Percentiles rank a stretch among this genome's conserved stretches.
Evolutionary conservation across 2,888 invertebrate genomes (phyloP).

Genomic region (Fragum whitleyi): DNA sequence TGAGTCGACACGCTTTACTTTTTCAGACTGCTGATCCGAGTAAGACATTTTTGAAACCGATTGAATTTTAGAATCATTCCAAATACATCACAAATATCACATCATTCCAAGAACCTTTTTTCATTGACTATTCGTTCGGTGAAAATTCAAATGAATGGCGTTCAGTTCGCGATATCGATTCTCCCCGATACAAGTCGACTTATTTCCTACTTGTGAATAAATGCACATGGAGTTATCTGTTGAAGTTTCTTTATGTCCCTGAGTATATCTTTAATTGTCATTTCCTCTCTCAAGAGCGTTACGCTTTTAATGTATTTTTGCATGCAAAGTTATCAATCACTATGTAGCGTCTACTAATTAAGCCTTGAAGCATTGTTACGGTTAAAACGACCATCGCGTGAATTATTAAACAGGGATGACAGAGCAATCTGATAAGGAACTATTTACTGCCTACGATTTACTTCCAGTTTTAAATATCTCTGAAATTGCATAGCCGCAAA

Average conservation of each 20-base stretch:
- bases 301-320: not conserved
- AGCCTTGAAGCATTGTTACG: conserved; percentile 4
- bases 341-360: conserved; percentile 12
- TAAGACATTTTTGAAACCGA: too few species aligned
- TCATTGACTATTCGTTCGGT: too few species aligned
- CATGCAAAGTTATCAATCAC: conserved; percentile 16
- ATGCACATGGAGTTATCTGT: too few species aligned
- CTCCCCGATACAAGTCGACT: too few species aligned
- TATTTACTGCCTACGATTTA: not conserved
- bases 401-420: conserved; percentile 9
- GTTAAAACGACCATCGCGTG: not conserved
- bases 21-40: too few species aligned
- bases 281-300: not conserved
- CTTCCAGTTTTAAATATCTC: not conserved
- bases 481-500: not conserved
- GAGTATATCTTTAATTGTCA: not conserved
- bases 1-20: too few species aligned
- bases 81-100: too few species aligned
- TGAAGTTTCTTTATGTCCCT: not conserved
- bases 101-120: too few species aligned
- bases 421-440: conserved; percentile 12
- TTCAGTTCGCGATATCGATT: too few species aligned
- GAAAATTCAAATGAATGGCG: too few species aligned
- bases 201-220: too few species aligned
- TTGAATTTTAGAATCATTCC: too few species aligned